Conservation (phyloP, 2,888 invertebrate species). For the Cephus spinipes region DNA sequence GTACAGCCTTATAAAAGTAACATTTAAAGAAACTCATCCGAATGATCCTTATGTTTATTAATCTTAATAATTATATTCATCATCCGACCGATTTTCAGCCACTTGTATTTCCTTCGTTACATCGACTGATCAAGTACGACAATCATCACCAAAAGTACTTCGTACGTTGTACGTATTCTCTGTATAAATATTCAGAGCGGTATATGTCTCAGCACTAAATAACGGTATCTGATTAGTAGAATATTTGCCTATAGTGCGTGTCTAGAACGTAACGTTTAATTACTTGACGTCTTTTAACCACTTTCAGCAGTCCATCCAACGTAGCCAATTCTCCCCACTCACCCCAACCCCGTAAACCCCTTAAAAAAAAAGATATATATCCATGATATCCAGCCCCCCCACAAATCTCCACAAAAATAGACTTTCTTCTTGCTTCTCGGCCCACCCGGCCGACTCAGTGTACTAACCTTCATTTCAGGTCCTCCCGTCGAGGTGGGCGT, state of each 20-base stretch:
- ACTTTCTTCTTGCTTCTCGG: slow-evolving; percentile 29
- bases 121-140: not conserved
- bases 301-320: slow-evolving; percentile 7
- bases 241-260: not conserved
- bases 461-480: slow-evolving; percentile 73
- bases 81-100: too few relatives aligned
- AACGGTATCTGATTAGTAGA: not conserved
- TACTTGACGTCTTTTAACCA: not conserved
- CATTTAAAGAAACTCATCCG: not conserved
- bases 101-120: too few relatives aligned
- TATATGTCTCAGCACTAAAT: not conserved
- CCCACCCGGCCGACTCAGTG: slow-evolving; percentile 60
- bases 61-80: not conserved
- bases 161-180: not conserved
- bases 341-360: not conserved
- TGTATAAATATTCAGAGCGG: not conserved
- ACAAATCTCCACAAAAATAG: not conserved
- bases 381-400: not conserved
- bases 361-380: not conserved
- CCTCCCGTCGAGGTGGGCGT: slow-evolving; percentile 84
- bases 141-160: not conserved
- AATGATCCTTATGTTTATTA: not conserved
- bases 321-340: not conserved
- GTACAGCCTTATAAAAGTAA: not conserved
- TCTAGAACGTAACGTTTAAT: slow-evolving; percentile 3